Conservation (phyloP, 2,888 invertebrate genomes). For the Vanessa cardui region DNA sequence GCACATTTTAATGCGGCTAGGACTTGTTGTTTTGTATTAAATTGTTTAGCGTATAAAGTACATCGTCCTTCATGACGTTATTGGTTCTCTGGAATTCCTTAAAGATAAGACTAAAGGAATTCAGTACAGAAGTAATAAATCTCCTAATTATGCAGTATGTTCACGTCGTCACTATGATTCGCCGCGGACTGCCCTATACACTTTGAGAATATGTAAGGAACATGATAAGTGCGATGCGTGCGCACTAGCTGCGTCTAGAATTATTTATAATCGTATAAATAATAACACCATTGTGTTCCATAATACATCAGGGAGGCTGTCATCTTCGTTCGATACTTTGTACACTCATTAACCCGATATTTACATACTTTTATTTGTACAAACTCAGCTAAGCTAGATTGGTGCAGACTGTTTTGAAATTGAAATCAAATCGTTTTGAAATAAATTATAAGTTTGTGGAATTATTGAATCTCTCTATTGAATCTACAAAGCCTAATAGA, state of each 20-base stretch:
- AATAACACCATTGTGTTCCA: slow-evolving; percentile 39
- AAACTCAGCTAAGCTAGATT: not conserved
- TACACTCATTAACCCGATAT: slow-evolving; percentile 9
- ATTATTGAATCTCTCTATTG: too few species aligned
- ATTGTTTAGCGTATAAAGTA: not conserved
- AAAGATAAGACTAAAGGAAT: slow-evolving; percentile 45
- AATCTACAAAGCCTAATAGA: too few species aligned
- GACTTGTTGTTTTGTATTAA: not conserved
- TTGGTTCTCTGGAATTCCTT: slow-evolving; percentile 23
- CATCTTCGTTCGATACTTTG: slow-evolving; percentile 30
- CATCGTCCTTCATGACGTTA: slow-evolving; percentile 12
- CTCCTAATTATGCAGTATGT: slow-evolving; percentile 52
- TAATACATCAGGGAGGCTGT: slow-evolving; percentile 41
- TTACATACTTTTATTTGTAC: slow-evolving; percentile 5
- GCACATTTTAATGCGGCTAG: not conserved
- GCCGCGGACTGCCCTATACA: slow-evolving; percentile 55
- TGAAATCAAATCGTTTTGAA: not conserved
- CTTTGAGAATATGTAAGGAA: slow-evolving; percentile 59
- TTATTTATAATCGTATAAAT: slow-evolving; percentile 47
- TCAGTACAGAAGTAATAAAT: slow-evolving; percentile 59
- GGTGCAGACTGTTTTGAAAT: not conserved
- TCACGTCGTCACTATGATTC: slow-evolving; percentile 56
- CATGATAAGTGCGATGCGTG: slow-evolving; percentile 44
- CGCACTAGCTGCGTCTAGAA: slow-evolving; percentile 46
- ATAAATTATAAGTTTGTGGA: too few species aligned